Evolutionary conservation across 2,888 invertebrate genomes (phyloP).

Genomic region (Euclidia mi): DNA sequence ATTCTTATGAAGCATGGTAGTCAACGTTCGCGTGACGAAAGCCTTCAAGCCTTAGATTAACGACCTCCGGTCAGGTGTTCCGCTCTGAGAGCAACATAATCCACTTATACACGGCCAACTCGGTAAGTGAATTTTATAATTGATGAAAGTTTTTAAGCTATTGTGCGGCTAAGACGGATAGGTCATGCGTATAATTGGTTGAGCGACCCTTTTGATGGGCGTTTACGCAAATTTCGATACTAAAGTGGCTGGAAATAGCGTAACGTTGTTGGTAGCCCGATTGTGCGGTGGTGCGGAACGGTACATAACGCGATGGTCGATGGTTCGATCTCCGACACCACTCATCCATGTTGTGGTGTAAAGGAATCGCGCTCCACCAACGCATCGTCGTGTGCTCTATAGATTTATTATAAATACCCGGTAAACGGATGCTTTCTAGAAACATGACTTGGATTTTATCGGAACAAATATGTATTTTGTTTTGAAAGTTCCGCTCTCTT

Average conservation of each 20-base stretch:
- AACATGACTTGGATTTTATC: constrained; percentile 47
- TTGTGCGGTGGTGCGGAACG: constrained; percentile 59
- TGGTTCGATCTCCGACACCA: constrained; percentile 21
- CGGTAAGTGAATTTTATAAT: constrained; percentile 42
- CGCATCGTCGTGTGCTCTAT: constrained; percentile 1
- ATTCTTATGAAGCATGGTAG: constrained; percentile 43
- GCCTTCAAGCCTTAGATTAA: constrained; percentile 53
- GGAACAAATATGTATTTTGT: constrained; percentile 42
- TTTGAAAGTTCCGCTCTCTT: constrained; percentile 45
- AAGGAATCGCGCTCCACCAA: constrained; percentile 19
- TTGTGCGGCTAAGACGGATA: background rate
- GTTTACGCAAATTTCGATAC: constrained; percentile 51
- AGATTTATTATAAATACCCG: background rate
- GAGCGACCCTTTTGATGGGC: constrained; percentile 45
- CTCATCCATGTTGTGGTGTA: constrained; percentile 17
- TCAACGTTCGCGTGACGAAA: constrained; percentile 64
- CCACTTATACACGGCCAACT: constrained; percentile 28
- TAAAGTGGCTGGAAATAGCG: constrained; percentile 47
- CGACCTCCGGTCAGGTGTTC: constrained; percentile 54
- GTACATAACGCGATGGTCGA: constrained; percentile 24
- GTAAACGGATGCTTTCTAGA: constrained; percentile 39
- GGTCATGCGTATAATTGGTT: constrained; percentile 46
- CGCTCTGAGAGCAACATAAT: constrained; percentile 40
- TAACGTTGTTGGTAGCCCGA: constrained; percentile 49
- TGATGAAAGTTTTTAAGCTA: constrained; percentile 27